These are phyloP conservation scores for Ctenopoma multispine DNA, from an alignment of 2,797 vertebrate species.

Conservation along the genomic window DNA sequence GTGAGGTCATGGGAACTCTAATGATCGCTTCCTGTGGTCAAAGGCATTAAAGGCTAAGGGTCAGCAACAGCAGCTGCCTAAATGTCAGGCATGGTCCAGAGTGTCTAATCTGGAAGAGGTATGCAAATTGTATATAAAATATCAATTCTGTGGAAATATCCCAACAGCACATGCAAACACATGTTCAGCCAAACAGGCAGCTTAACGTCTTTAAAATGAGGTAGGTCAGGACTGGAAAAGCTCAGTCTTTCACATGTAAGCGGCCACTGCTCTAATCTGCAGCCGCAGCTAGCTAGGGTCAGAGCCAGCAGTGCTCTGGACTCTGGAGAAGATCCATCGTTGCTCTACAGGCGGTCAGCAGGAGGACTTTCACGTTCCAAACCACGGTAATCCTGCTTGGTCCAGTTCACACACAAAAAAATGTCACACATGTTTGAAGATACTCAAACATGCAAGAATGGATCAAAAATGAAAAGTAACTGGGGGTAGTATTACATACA, in stretches of 20 bases:
- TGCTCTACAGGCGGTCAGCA: conserved; percentile 60
- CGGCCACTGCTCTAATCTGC: conserved; percentile 53
- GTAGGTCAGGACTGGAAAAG: conserved; percentile 38
- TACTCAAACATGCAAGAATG: conserved; percentile 1
- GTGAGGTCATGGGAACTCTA: conserved; percentile 51
- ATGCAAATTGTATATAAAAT: conserved; percentile 25
- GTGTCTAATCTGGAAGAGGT: conserved; percentile 6
- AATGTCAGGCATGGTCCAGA: conserved; percentile 13
- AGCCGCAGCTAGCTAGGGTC: conserved; percentile 51
- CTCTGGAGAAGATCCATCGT: conserved; percentile 68
- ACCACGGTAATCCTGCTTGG: conserved; percentile 65
- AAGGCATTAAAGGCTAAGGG: conserved; percentile 47
- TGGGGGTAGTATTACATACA: not conserved
- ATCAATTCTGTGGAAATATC: conserved; percentile 4
- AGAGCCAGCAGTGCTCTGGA: conserved; percentile 63
- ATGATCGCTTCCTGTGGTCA: conserved; percentile 62
- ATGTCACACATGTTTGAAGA: conserved; percentile 20
- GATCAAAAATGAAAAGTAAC: conserved; percentile 1
- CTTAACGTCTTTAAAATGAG: conserved; percentile 30
- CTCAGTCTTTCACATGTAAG: conserved; percentile 27
- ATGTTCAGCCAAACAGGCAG: conserved; percentile 27
- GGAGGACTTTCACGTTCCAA: conserved; percentile 53
- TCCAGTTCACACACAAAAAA: conserved; percentile 16
- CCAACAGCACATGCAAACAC: not conserved
- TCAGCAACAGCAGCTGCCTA: conserved; percentile 49